phyloP scores from a whole-genome alignment of 2,113 vertebrate species.

The Plestiodon gilberti region DNA sequence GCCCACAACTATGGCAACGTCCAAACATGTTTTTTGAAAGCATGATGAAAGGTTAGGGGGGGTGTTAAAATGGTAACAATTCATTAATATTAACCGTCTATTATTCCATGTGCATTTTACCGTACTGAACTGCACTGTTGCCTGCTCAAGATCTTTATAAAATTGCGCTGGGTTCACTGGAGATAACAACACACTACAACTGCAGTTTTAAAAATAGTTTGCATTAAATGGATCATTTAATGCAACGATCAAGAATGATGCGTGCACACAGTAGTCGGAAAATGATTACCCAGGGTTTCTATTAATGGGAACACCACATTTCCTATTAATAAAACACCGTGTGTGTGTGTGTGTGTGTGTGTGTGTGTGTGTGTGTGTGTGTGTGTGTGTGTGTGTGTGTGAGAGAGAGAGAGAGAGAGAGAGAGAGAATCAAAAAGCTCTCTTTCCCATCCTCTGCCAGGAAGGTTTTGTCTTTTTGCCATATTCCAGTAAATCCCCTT shows the following conservation, averaged over 20 bases:
- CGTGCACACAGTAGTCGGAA: constrained; percentile 5
- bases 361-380: no score
- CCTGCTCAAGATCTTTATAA: neutral
- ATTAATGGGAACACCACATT: constrained; percentile 11
- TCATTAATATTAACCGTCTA: neutral
- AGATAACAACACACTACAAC: no score
- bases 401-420: neutral
- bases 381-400: neutral
- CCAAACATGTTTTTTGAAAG: neutral
- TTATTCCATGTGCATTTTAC: neutral
- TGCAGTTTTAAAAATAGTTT: no score
- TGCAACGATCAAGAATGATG: neutral
- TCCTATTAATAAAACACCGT: constrained; percentile 25
- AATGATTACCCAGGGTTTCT: constrained; percentile 35
- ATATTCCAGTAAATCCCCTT: constrained; percentile 67
- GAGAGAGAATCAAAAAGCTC: constrained; percentile 30
- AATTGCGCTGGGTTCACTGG: neutral
- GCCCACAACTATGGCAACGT: neutral
- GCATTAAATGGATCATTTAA: no score
- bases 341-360: constrained; percentile 18
- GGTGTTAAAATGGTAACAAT: neutral
- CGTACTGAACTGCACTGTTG: neutral
- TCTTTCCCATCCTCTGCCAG: neutral
- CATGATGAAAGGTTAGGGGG: neutral
- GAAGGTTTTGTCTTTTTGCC: constrained; percentile 49